Evolutionary conservation across 2,888 invertebrate species (phyloP).

Genomic region (Tetramorium bicarinatum): DNA sequence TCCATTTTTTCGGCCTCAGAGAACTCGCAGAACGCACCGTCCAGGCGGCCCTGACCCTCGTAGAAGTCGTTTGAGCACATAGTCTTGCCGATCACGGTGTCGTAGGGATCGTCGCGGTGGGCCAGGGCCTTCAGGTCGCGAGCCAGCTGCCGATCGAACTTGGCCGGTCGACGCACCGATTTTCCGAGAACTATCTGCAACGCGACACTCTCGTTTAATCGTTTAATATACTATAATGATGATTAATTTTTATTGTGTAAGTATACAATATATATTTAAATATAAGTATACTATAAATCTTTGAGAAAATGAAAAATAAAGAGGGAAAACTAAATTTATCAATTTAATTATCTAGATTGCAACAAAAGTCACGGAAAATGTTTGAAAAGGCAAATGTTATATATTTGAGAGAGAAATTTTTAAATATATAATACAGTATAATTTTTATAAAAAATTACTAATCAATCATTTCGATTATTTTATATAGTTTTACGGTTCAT

Average conservation of each 20-base stretch:
- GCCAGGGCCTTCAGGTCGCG: conserved; percentile 93
- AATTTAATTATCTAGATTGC: not conserved
- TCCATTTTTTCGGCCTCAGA: conserved; percentile 95
- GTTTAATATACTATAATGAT: not conserved
- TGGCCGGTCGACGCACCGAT: conserved; percentile 92
- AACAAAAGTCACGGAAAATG: not conserved
- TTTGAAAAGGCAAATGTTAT: not conserved
- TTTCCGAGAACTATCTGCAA: conserved; percentile 95
- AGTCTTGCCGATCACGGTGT: conserved; percentile 96
- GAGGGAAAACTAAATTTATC: not conserved
- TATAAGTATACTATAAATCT: not conserved
- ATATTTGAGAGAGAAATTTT: not conserved
- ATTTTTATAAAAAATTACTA: not conserved
- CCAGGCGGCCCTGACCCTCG: conserved; percentile 98
- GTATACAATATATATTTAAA: not conserved
- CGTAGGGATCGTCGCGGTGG: conserved; percentile 92
- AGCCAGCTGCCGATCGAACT: conserved; percentile 93
- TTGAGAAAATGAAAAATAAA: not conserved
- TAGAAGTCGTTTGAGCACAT: conserved; percentile 99
- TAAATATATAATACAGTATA: too few relatives aligned
- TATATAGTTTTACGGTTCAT: not conserved
- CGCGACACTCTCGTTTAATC: not conserved
- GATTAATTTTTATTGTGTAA: not conserved
- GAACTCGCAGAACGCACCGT: conserved; percentile 99
- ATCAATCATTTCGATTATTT: not conserved